phyloP scores from a whole-genome alignment of 1,140 invertebrate species.

The Bathynomus jamesi region DNA sequence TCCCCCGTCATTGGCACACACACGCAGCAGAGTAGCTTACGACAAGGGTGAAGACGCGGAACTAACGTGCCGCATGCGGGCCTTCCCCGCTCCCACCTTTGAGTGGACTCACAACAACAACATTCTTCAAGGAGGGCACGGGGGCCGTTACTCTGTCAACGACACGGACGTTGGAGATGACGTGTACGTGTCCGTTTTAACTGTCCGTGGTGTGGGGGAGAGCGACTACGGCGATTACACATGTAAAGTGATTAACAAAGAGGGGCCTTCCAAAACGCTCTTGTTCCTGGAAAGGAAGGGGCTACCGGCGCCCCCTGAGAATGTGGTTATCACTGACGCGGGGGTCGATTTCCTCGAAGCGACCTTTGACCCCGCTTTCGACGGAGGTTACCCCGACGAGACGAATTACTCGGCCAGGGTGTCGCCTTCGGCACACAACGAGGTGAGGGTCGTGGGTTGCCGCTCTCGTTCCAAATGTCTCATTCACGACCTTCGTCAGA shows the following conservation, averaged over 20 bases:
- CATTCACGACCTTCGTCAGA: constrained; percentile 69
- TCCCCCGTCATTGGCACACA: constrained; percentile 71
- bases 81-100: constrained; percentile 83
- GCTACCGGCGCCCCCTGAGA: constrained; percentile 68
- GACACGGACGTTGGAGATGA: constrained; percentile 72
- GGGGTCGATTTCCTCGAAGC: constrained; percentile 63
- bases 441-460: constrained; percentile 72
- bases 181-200: constrained; percentile 69
- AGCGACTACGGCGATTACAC: constrained; percentile 83
- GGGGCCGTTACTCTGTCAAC: constrained; percentile 62
- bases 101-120: constrained; percentile 77
- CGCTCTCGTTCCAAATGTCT: constrained; percentile 76
- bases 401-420: constrained; percentile 68
- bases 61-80: constrained; percentile 78
- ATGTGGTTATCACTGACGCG: constrained; percentile 40
- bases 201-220: constrained; percentile 61
- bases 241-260: constrained; percentile 68
- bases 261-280: constrained; percentile 61
- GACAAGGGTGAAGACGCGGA: constrained; percentile 73
- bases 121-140: constrained; percentile 57
- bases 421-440: constrained; percentile 45
- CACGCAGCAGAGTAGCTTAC: constrained; percentile 80
- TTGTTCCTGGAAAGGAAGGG: constrained; percentile 75
- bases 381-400: constrained; percentile 66
- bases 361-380: constrained; percentile 77